Percentiles rank a stretch among this genome's conserved stretches.
These are phyloP conservation scores for Turnix velox DNA, from an alignment of 2,113 vertebrate species.

Conservation along the genomic window DNA sequence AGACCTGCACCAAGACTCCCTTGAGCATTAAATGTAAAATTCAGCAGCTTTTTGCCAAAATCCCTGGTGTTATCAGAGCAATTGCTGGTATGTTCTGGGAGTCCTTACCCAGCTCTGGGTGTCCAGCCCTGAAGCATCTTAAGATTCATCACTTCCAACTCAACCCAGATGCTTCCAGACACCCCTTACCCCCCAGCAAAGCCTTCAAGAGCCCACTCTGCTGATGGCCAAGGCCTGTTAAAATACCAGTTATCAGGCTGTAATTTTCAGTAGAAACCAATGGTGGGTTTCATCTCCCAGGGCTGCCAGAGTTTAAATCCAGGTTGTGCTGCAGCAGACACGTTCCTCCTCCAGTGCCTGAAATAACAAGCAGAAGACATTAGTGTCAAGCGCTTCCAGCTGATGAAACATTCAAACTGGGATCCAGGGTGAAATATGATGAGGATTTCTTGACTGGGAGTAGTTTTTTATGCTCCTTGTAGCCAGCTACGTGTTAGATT, in stretches of 20 bases:
- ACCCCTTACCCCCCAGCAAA: neutral
- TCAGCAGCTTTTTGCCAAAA: neutral
- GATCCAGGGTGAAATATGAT: neutral
- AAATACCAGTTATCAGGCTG: neutral
- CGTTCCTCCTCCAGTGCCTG: constrained; percentile 38
- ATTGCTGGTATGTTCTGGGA: neutral
- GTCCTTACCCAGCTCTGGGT: neutral
- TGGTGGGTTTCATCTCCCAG: neutral
- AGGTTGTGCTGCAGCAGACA: neutral
- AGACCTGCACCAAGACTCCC: neutral
- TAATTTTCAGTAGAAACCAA: neutral
- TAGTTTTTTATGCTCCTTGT: neutral
- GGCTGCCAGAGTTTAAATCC: neutral
- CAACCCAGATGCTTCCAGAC: neutral
- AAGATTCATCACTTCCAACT: neutral
- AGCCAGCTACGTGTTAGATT: neutral
- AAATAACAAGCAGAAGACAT: constrained; percentile 52
- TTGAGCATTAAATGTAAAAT: neutral
- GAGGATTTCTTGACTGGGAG: constrained; percentile 22
- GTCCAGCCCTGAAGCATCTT: neutral
- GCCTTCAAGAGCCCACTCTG: neutral
- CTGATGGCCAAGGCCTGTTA: neutral
- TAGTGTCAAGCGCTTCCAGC: constrained; percentile 49
- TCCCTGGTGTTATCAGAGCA: neutral
- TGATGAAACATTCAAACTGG: constrained; percentile 25